Evolutionary conservation across 1,140 invertebrate species (phyloP).

Genomic region (Saccostrea cuccullata): DNA sequence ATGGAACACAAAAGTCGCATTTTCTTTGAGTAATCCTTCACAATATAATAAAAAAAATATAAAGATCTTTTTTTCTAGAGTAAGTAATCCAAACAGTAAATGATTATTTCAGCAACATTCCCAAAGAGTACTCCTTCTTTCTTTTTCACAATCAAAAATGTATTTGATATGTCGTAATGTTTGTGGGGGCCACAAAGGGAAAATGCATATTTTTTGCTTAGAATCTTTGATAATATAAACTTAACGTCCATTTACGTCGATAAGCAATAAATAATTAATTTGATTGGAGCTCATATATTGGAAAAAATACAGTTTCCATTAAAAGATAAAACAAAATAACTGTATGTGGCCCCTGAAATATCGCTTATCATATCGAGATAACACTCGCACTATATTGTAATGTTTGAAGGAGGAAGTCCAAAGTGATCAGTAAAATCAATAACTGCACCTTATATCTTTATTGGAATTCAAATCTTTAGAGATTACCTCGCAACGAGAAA

Average conservation of each 20-base stretch:
- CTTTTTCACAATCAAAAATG: conserved; percentile 21
- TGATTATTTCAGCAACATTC: background rate
- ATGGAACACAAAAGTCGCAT: background rate
- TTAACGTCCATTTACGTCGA: background rate
- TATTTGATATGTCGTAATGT: background rate
- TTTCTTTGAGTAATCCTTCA: background rate
- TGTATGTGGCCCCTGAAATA: background rate
- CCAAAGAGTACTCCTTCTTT: background rate
- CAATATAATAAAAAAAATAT: background rate
- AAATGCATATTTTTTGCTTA: background rate
- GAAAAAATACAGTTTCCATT: background rate
- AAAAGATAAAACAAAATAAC: conserved; percentile 1
- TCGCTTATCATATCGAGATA: conserved; percentile 19
- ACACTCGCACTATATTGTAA: background rate
- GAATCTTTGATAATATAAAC: background rate
- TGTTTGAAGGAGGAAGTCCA: conserved; percentile 1
- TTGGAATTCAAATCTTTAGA: background rate
- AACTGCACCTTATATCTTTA: background rate
- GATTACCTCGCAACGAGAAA: background rate
- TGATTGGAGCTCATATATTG: background rate
- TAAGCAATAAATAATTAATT: background rate
- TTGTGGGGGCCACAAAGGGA: background rate
- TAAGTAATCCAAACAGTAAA: too few species aligned
- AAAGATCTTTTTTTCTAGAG: background rate
- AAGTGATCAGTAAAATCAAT: background rate